These are phyloP conservation scores for Caenorhabditis uteleia DNA, from an alignment of 2,888 invertebrate species.

Conservation along the genomic window DNA sequence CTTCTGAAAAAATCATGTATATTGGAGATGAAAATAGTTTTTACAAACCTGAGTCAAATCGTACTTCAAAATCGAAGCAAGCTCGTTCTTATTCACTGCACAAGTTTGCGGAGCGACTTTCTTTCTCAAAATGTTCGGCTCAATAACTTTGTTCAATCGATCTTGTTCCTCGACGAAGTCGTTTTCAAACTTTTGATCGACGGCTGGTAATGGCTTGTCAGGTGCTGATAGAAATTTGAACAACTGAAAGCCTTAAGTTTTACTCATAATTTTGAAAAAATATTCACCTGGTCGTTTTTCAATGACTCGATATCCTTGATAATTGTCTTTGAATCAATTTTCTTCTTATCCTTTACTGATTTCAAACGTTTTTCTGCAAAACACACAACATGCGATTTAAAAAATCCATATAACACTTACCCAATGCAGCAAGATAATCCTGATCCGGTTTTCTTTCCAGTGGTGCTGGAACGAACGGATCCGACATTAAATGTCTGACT, in stretches of 20 bases:
- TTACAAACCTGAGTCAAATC: slow-evolving; percentile 37
- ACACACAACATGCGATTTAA: neutral
- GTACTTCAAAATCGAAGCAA: slow-evolving; percentile 44
- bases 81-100: slow-evolving; percentile 49
- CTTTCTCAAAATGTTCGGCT: slow-evolving; percentile 37
- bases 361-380: slow-evolving; percentile 34
- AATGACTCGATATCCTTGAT: slow-evolving; percentile 33
- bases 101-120: slow-evolving; percentile 56
- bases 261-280: too few species aligned
- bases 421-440: slow-evolving; percentile 28
- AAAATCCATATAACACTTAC: slow-evolving; percentile 2
- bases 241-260: too few species aligned
- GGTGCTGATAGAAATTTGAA: slow-evolving; percentile 23
- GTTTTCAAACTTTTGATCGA: slow-evolving; percentile 44
- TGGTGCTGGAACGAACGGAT: slow-evolving; percentile 26
- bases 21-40: neutral
- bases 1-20: slow-evolving; percentile 9
- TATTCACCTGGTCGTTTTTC: slow-evolving; percentile 41
- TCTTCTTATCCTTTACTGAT: slow-evolving; percentile 31
- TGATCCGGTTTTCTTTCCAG: slow-evolving; percentile 19
- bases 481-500: slow-evolving; percentile 23
- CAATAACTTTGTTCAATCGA: slow-evolving; percentile 25
- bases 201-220: neutral
- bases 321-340: slow-evolving; percentile 32
- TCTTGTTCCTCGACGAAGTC: slow-evolving; percentile 41